phyloP scores from a whole-genome alignment of 2,113 vertebrate genomes.

The Montifringilla adamsi region DNA sequence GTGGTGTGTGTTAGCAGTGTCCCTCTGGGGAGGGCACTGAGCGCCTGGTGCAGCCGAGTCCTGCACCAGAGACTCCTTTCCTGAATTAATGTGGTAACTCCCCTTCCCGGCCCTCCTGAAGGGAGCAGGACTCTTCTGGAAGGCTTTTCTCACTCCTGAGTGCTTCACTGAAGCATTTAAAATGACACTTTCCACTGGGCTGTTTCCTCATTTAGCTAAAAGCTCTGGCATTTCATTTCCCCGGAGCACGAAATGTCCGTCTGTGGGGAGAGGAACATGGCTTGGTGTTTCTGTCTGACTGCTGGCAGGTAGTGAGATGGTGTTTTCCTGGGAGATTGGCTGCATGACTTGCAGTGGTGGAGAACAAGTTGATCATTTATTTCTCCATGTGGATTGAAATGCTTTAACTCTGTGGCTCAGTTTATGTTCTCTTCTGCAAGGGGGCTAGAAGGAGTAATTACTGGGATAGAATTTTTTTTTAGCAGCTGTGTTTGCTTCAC shows the following conservation, averaged over 20 bases:
- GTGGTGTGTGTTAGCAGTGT: not conserved
- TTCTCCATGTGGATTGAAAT: not conserved
- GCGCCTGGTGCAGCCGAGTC: not conserved
- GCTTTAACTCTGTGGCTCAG: not conserved
- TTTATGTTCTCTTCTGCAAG: not conserved
- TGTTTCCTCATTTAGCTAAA: not conserved
- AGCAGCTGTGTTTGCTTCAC: not conserved
- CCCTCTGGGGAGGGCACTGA: not conserved
- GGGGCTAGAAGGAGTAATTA: not conserved
- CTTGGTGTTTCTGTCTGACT: rapidly evolving
- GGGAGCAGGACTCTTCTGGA: not conserved
- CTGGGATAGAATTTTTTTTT: not conserved
- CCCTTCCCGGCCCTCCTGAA: not conserved
- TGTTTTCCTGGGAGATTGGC: not conserved
- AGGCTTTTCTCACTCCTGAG: not conserved
- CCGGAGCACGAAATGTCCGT: rapidly evolving
- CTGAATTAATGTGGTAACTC: rapidly evolving
- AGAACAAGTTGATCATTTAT: not conserved
- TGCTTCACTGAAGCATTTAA: not conserved
- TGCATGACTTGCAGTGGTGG: not conserved
- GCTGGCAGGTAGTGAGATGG: not conserved
- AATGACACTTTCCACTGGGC: not conserved
- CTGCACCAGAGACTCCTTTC: too few species aligned
- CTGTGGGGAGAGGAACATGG: not conserved
- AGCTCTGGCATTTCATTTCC: not conserved